Percentiles rank a stretch among this genome's conserved stretches.
phyloP scores from a whole-genome alignment of 1,140 invertebrate species.

The Drosophila persimilis region DNA sequence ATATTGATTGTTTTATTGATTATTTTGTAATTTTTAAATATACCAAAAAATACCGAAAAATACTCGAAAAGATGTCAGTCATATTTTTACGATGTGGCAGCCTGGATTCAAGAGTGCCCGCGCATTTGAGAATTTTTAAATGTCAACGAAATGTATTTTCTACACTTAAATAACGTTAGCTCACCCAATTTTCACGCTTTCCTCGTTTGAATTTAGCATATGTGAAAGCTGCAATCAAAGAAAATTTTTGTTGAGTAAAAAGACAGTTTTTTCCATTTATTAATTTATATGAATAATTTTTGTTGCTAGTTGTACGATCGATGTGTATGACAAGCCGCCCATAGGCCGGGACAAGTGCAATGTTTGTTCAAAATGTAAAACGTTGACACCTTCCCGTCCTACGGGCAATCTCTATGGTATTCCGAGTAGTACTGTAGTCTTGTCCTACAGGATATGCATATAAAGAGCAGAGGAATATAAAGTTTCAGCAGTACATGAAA shows the following conservation, averaged over 20 bases:
- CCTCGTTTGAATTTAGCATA: no score
- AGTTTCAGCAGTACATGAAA: slow-evolving; percentile 57
- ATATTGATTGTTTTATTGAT: no score
- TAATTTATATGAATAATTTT: slow-evolving; percentile 7
- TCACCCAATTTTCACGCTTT: no score
- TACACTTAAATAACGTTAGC: background rate
- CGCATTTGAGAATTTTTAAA: slow-evolving; percentile 21
- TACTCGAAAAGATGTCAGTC: background rate
- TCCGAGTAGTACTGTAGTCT: no score
- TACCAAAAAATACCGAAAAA: no score
- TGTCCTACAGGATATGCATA: no score
- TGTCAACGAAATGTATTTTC: no score
- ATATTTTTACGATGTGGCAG: slow-evolving; percentile 24
- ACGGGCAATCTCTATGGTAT: slow-evolving; percentile 59
- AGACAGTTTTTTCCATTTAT: background rate
- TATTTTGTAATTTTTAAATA: no score
- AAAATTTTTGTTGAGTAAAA: slow-evolving; percentile 1
- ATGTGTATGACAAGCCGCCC: slow-evolving; percentile 59
- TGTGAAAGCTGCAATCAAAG: slow-evolving; percentile 1
- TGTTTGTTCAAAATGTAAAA: slow-evolving; percentile 77
- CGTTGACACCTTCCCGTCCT: slow-evolving; percentile 83
- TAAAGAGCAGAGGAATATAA: slow-evolving; percentile 36
- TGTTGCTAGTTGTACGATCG: slow-evolving; percentile 6
- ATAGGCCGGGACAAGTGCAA: slow-evolving; percentile 84
- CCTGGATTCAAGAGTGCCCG: slow-evolving; percentile 9